Base-by-base conservation (phyloP, 2,113 vertebrate species). In the Aramus guarauna region DNA sequence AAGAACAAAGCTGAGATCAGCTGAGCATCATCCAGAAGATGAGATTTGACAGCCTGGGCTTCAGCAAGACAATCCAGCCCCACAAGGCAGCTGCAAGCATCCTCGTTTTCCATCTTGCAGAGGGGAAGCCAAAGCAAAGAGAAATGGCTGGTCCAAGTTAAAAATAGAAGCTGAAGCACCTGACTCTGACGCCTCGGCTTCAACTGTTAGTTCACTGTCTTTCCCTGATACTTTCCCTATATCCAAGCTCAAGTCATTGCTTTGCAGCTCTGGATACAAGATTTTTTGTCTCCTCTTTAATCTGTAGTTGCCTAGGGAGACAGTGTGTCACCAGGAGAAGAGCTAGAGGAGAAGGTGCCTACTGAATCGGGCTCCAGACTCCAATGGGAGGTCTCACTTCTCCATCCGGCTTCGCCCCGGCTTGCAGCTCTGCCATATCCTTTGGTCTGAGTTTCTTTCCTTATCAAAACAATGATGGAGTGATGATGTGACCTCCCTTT, bases 151-250 rank as follows among this genome's bases (percentile, higher is more conserved):
- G 26, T 84, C 90, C 53, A 14, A 79, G 48, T 29, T 87, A 90
- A 91, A 96, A 96, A 96, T 91, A 96, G 93, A 91, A 74, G n/a
- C 81, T 23, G 37, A 66, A 85, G 67, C 88, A 93, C 93, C 92
- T 45, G 92, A 93, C 66, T 92, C 72, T 11, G 9, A 85, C 37
- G 50, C 93, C 88, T 96, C 95, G 85, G 79, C 88, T 92, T 92
- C 92, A 74, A 77, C 89, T 84, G 79, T 29, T 74, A 36, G 36
- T 36, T 95, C 27, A 1, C 50, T 66, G 24, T 5, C 34, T 72
- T 90, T 79, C 87, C 91, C 66, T 69, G 82, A 8, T 69, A 83
- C 88, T 88, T 90, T 71, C 63, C 52, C 76, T 64, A n/a, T 60
- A 87, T 85, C 94, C 87, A 72, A 78, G 63, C 64, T 84, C 84